phyloP scores from a whole-genome alignment of 2,113 vertebrate genomes.

The Grus americana region DNA sequence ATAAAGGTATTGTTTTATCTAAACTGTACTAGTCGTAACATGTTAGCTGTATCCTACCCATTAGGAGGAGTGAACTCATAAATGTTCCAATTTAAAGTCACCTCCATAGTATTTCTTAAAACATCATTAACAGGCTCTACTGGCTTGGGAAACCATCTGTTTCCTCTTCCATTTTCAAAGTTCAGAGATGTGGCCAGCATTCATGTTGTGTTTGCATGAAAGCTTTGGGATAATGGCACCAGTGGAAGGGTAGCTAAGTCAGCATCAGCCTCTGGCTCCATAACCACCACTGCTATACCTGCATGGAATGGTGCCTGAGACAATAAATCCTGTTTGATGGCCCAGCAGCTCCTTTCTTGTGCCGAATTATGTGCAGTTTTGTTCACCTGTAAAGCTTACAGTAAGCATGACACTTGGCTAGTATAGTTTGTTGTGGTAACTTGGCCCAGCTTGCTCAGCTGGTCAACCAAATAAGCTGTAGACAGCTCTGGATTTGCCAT shows the following conservation, averaged over 20 bases:
- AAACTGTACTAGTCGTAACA: not conserved
- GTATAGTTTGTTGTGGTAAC: not conserved
- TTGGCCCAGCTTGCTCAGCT: not conserved
- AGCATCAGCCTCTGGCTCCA: not conserved
- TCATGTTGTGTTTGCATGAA: not conserved
- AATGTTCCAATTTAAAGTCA: not conserved
- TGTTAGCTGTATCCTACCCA: not conserved
- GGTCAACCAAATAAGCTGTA: not conserved
- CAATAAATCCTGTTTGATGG: not conserved
- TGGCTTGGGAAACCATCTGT: not conserved
- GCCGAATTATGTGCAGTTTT: not conserved
- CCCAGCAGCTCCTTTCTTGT: not conserved
- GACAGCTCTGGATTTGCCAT: not conserved
- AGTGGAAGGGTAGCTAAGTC: not conserved
- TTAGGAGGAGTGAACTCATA: not conserved
- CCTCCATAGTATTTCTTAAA: not conserved
- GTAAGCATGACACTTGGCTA: not conserved
- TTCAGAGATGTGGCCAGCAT: not conserved
- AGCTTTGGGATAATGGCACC: not conserved
- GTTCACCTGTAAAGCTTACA: not conserved
- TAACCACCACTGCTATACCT: not conserved
- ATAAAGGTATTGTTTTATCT: not conserved
- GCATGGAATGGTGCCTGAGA: not conserved
- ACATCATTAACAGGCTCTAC: not conserved
- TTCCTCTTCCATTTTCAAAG: not conserved